Percentiles rank a stretch among this genome's conserved stretches.
phyloP scores from a whole-genome alignment of 2,888 invertebrate species.

The Caenorhabditis auriculariae region DNA sequence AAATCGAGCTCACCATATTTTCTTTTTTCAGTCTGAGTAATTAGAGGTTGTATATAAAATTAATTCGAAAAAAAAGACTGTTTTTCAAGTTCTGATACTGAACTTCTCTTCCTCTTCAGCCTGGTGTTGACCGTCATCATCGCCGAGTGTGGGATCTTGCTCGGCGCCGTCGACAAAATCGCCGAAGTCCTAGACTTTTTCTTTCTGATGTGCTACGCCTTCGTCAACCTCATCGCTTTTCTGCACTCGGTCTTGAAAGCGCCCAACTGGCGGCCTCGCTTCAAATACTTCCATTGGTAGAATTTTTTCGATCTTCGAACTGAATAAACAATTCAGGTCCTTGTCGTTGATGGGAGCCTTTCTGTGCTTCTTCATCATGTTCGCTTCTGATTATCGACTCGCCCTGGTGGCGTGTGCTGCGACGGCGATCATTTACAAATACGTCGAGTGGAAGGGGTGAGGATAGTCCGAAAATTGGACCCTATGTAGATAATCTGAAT shows the following conservation, averaged over 20 bases:
- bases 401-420: conserved; percentile 89
- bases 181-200: conserved; percentile 78
- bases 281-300: conserved; percentile 97
- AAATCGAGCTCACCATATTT: no score
- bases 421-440: conserved; percentile 91
- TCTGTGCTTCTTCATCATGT: conserved; percentile 93
- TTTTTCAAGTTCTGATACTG: neutral
- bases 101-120: conserved; percentile 65
- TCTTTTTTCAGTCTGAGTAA: no score
- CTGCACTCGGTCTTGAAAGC: conserved; percentile 88
- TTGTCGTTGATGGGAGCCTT: conserved; percentile 83
- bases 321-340: conserved; percentile 69
- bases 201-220: conserved; percentile 99
- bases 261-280: conserved; percentile 97
- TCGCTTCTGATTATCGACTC: conserved; percentile 95
- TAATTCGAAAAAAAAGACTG: neutral
- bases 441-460: conserved; percentile 93
- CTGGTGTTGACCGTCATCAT: conserved; percentile 79
- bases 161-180: conserved; percentile 92
- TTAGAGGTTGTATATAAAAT: neutral
- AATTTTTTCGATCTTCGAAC: neutral
- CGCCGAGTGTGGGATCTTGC: conserved; percentile 73
- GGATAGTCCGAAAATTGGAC: no score
- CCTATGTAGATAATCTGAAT: neutral
- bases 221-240: conserved; percentile 97